phyloP scores from a whole-genome alignment of 2,113 vertebrate genomes.

The Apistogramma diplotaenia region DNA sequence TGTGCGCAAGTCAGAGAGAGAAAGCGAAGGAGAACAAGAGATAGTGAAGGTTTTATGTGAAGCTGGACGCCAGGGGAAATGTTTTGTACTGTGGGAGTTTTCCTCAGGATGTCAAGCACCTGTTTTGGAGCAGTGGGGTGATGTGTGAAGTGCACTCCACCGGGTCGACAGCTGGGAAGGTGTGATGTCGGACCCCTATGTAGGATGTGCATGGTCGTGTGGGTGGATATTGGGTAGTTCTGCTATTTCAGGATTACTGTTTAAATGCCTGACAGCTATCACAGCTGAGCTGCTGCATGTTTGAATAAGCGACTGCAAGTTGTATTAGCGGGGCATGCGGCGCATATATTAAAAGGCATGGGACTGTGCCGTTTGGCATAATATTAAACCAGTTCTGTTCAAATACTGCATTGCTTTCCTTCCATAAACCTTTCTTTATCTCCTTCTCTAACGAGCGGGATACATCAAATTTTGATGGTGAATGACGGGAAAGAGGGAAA shows the following conservation, averaged over 20 bases:
- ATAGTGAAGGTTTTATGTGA: constrained; percentile 50
- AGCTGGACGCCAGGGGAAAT: constrained; percentile 47
- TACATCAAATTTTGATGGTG: constrained; percentile 29
- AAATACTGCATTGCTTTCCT: constrained; percentile 14
- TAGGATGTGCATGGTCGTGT: constrained; percentile 40
- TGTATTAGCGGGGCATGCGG: constrained; percentile 1
- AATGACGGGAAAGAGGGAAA: constrained; percentile 21
- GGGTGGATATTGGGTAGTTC: constrained; percentile 57
- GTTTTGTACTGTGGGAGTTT: constrained; percentile 67
- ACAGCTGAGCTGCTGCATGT: constrained; percentile 35
- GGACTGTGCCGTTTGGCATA: background rate
- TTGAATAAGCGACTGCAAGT: constrained; percentile 22
- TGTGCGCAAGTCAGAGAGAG: constrained; percentile 31
- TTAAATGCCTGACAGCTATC: constrained; percentile 61
- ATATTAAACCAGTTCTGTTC: constrained; percentile 3
- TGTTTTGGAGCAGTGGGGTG: constrained; percentile 52
- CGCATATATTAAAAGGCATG: constrained; percentile 24
- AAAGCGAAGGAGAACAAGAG: constrained; percentile 23
- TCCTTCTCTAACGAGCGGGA: background rate
- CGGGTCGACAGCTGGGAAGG: constrained; percentile 59
- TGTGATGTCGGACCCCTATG: constrained; percentile 55
- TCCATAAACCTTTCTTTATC: background rate
- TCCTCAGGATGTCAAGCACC: constrained; percentile 67
- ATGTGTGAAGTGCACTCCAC: constrained; percentile 64
- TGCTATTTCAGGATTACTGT: constrained; percentile 60